These are phyloP conservation scores for Byasa hedistus DNA, from an alignment of 2,888 invertebrate species.

Conservation along the genomic window DNA sequence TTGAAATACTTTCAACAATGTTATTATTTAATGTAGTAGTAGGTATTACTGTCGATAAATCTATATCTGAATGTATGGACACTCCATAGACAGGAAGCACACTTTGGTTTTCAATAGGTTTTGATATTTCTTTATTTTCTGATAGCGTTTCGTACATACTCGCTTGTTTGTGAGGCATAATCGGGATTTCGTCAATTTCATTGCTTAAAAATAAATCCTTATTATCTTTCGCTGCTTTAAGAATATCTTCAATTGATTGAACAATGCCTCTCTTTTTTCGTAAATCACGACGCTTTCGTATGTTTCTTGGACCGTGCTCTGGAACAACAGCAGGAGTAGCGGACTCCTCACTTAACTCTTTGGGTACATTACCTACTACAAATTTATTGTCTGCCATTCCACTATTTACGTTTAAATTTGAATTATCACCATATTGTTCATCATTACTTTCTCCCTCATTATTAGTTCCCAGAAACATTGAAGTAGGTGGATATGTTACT, in stretches of 20 bases:
- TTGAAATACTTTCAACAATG: constrained; percentile 67
- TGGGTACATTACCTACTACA: constrained; percentile 83
- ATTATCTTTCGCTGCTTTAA: constrained; percentile 59
- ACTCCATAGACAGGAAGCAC: constrained; percentile 53
- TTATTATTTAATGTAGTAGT: constrained; percentile 45
- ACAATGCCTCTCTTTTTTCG: constrained; percentile 55
- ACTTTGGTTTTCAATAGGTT: constrained; percentile 45
- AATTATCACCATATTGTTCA: constrained; percentile 54
- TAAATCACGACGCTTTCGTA: constrained; percentile 48
- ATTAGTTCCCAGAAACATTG: constrained; percentile 72
- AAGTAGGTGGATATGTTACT: constrained; percentile 67
- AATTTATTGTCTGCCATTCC: constrained; percentile 75
- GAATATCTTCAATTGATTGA: constrained; percentile 64
- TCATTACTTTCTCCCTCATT: constrained; percentile 61
- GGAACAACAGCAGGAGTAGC: constrained; percentile 81
- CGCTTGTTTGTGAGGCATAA: constrained; percentile 41
- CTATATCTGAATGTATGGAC: constrained; percentile 46
- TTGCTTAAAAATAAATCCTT: constrained; percentile 72
- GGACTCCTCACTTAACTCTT: constrained; percentile 72
- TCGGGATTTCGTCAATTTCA: constrained; percentile 69
- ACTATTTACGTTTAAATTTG: constrained; percentile 42
- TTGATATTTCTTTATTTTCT: constrained; percentile 38
- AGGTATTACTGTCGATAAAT: constrained; percentile 37
- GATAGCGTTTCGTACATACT: constrained; percentile 24
- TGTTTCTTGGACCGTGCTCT: constrained; percentile 81